phyloP scores from a whole-genome alignment of 2,888 invertebrate genomes.

The Nomada ferruginata region DNA sequence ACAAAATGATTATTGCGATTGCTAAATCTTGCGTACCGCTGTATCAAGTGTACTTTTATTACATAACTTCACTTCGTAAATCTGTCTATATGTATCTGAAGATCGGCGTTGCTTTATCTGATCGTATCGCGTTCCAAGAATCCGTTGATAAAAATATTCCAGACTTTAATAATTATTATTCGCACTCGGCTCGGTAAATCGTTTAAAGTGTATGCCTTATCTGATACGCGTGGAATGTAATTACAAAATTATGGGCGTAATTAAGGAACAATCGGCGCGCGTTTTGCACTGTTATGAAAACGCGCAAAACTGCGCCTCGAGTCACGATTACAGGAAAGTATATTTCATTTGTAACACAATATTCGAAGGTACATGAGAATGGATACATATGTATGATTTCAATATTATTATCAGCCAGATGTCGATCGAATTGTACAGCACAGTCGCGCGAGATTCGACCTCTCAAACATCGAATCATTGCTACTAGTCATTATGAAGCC shows the following conservation, averaged over 20 bases:
- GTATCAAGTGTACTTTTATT: neutral
- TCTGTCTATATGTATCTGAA: neutral
- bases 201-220: neutral
- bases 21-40: neutral
- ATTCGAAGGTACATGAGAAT: neutral
- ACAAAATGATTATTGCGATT: neutral
- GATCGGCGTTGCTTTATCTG: constrained; percentile 22
- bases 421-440: no score
- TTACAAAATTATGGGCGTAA: neutral
- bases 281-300: neutral
- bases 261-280: neutral
- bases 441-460: constrained; percentile 13
- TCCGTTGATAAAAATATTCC: constrained; percentile 29
- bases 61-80: constrained; percentile 10
- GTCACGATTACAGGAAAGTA: neutral
- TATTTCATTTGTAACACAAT: neutral
- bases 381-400: neutral
- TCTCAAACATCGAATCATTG: neutral
- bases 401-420: neutral
- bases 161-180: neutral
- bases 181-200: neutral
- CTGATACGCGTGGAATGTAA: neutral
- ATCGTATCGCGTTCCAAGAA: constrained; percentile 20
- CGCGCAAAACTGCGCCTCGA: neutral
- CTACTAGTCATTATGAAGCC: neutral